Base-by-base conservation (phyloP, 1,140 invertebrate genomes). In the Dendroctonus ponderosae region DNA sequence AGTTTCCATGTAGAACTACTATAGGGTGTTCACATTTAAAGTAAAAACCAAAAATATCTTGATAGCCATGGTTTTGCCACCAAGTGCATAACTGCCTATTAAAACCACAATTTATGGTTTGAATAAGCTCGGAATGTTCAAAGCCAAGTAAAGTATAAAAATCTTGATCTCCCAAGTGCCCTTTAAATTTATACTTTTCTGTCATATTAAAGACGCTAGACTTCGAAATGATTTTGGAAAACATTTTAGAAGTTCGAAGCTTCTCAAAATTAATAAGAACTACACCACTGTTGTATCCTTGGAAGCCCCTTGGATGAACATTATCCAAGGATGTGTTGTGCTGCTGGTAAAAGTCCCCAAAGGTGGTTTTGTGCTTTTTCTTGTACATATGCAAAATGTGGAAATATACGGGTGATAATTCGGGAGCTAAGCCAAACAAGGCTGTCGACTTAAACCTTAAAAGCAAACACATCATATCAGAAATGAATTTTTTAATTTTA, bases 81-180 rank as follows among this genome's bases (percentile, higher is more conserved):
- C 91, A 94, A 0, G 84, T 86, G 75, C 92, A 94, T 51, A 95
- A 78, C 75, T 94, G 92, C 50, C 90, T 81, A 75, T 95, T 94
- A 88, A 92, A 94, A 7, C 83, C 84, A 79, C 92, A 95, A 51
- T 91, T 88, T 15, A 94, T 76, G 14, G 84, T 84, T 74, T 91
- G 86, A 73, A 94, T 90, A 15, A 93, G 77, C 68, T 90, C 81
- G 5, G 88, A 87, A 73, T 88, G 80, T 72, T 93, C 91, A 70
- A 78, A 82, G 2, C 82, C 82, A 6, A 93, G 70, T 37, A 95
- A 75, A 0, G 91, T 91, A 74, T 91, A 95, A 78, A 92, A 93
- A 80, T 94, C 92, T 79, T 94, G 92, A 79, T 94, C 92, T 5
- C 92, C 92, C 14, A 95, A 81, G 78, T 94, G 90, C 7, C 92